Conservation (phyloP, 1,140 invertebrate genomes). For the Caerostris darwini region DNA sequence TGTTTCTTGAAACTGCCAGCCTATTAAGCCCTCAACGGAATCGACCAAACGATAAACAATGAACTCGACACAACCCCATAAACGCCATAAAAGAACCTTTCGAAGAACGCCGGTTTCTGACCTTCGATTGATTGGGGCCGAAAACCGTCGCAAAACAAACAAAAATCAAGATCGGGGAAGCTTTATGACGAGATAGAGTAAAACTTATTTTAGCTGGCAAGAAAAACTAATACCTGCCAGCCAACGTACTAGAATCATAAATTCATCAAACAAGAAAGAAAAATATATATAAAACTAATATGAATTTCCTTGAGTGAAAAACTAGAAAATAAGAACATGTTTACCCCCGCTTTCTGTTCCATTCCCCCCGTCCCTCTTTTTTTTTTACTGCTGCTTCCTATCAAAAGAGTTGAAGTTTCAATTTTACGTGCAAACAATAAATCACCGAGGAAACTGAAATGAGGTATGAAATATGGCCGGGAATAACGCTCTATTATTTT, state of each 20-base stretch:
- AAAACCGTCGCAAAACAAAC: slow-evolving; percentile 18
- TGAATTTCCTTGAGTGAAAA: slow-evolving; percentile 35
- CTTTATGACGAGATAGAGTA: slow-evolving; percentile 26
- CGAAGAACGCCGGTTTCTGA: slow-evolving; percentile 17
- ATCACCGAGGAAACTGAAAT: slow-evolving; percentile 64
- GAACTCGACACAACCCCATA: not conserved
- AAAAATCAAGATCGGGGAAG: not conserved
- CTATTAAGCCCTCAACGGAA: slow-evolving; percentile 9
- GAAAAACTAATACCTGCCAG: slow-evolving; percentile 66
- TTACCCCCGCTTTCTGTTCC: not conserved
- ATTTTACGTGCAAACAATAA: slow-evolving; percentile 68
- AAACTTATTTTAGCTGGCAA: not conserved
- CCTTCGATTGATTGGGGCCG: slow-evolving; percentile 25
- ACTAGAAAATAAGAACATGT: slow-evolving; percentile 48
- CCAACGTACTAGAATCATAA: slow-evolving; percentile 39
- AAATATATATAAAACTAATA: not conserved
- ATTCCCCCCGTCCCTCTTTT: not conserved
- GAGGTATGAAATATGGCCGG: slow-evolving; percentile 66
- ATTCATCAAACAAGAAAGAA: slow-evolving; percentile 10
- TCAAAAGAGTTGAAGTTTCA: slow-evolving; percentile 68
- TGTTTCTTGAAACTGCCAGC: not conserved
- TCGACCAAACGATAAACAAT: not conserved
- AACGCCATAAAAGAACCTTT: slow-evolving; percentile 39
- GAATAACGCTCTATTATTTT: slow-evolving; percentile 59
- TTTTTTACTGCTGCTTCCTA: not conserved